Base-by-base conservation (phyloP, 1,140 invertebrate genomes). In the Acarapis woodi region DNA sequence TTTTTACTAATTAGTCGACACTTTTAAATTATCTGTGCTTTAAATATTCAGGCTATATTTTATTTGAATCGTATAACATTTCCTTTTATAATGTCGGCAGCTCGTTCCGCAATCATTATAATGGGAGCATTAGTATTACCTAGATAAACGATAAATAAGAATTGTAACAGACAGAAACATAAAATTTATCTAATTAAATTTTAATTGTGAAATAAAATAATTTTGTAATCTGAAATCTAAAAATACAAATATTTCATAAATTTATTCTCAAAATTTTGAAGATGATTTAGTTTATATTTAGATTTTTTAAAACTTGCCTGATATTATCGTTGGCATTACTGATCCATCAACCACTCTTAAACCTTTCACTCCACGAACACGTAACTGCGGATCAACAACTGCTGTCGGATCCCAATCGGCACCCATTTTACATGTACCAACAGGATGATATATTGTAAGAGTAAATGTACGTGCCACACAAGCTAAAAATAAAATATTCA, bases 231-330 rank as follows among this genome's bases (percentile, higher is more conserved):
- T n/a, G n/a, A n/a, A n/a, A n/a, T n/a, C n/a, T n/a, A n/a, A n/a
- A n/a, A n/a, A n/a, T n/a, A n/a, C n/a, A n/a, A n/a, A n/a, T n/a
- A n/a, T n/a, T n/a, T n/a, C n/a, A n/a, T n/a, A n/a, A n/a, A n/a
- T n/a, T n/a, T n/a, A n/a, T n/a, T n/a, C n/a, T n/a, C n/a, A n/a
- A n/a, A n/a, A n/a, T n/a, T n/a, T n/a, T n/a, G n/a, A n/a, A n/a
- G n/a, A n/a, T n/a, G n/a, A n/a, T n/a, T n/a, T n/a, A n/a, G n/a
- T 57, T 60, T 0, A 70, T 65, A 0, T 66, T 67, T 42, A 71
- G 70, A 0, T 68, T 71, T 76, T 49, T n/a, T n/a, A n/a, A n/a
- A n/a, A n/a, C n/a, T 80, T 78, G 6, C 74, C 74, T 2, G 68
- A 70, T 2, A 66, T 63, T 1, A 74, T 64, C 2, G 51, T 49